phyloP scores from a whole-genome alignment of 64 coral and sea anemone species.

The Trachythela sp. region DNA sequence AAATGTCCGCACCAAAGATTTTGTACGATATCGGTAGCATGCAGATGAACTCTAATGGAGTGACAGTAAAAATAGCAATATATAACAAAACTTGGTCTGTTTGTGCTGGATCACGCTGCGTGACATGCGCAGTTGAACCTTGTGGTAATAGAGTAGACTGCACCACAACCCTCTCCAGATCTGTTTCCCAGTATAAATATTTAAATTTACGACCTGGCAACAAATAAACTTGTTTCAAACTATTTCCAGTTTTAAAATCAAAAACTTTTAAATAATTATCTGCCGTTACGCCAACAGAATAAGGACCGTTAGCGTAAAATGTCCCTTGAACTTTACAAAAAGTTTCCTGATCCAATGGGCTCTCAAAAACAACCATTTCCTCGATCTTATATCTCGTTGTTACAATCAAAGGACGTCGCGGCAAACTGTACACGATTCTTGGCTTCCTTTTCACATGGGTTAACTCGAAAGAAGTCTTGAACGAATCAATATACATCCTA shows the following conservation, averaged over 20 bases:
- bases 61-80: constrained; percentile 64
- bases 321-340: neutral
- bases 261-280: constrained; percentile 59
- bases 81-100: constrained; percentile 42
- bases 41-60: constrained; percentile 61
- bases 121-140: neutral
- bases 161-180: constrained; percentile 61
- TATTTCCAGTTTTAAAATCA: constrained; percentile 51
- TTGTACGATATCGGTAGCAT: constrained; percentile 60
- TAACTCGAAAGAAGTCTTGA: constrained; percentile 57
- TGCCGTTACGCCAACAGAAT: constrained; percentile 57
- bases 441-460: constrained; percentile 53
- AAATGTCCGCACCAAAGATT: constrained; percentile 61
- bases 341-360: constrained; percentile 67
- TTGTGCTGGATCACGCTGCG: neutral
- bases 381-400: neutral
- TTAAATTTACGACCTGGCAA: constrained; percentile 68
- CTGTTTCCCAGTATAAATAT: constrained; percentile 79
- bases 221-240: constrained; percentile 64
- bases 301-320: constrained; percentile 35
- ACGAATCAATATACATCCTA: constrained; percentile 76
- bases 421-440: constrained; percentile 54
- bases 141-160: constrained; percentile 63
- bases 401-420: neutral
- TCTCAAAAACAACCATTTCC: constrained; percentile 70